phyloP scores from a whole-genome alignment of 2,113 vertebrate genomes.

The Acanthisitta chloris region DNA sequence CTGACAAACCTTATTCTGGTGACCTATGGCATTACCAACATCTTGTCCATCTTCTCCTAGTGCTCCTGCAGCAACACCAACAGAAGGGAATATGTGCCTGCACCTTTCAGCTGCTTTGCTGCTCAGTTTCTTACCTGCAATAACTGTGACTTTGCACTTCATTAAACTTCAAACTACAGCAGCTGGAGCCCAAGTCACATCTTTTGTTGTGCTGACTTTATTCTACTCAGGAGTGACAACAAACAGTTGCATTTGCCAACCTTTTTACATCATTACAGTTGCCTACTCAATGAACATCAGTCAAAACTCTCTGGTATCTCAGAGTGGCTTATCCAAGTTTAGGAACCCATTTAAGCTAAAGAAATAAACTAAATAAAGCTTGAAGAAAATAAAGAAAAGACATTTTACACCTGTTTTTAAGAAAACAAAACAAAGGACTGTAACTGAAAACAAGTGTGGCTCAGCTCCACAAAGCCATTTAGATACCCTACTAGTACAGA shows the following conservation, averaged over 20 bases:
- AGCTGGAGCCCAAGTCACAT: neutral
- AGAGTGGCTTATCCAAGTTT: neutral
- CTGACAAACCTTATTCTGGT: neutral
- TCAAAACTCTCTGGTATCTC: neutral
- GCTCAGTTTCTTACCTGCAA: neutral
- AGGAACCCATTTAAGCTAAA: neutral
- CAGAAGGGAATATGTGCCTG: neutral
- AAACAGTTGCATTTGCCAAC: neutral
- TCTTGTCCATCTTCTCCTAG: neutral
- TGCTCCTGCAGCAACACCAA: neutral
- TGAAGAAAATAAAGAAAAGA: neutral
- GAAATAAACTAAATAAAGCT: neutral
- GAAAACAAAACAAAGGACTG: neutral
- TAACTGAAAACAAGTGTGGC: neutral
- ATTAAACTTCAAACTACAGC: neutral
- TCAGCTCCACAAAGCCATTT: neutral
- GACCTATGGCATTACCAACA: neutral
- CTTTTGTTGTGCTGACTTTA: neutral
- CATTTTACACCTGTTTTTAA: neutral
- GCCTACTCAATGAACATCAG: neutral
- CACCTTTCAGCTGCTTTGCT: neutral
- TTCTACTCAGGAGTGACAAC: neutral
- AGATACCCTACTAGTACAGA: neutral
- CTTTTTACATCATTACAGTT: neutral
- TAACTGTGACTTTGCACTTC: neutral